Base-by-base conservation (phyloP, 2,888 invertebrate genomes). In the Chloromyia formosa region DNA sequence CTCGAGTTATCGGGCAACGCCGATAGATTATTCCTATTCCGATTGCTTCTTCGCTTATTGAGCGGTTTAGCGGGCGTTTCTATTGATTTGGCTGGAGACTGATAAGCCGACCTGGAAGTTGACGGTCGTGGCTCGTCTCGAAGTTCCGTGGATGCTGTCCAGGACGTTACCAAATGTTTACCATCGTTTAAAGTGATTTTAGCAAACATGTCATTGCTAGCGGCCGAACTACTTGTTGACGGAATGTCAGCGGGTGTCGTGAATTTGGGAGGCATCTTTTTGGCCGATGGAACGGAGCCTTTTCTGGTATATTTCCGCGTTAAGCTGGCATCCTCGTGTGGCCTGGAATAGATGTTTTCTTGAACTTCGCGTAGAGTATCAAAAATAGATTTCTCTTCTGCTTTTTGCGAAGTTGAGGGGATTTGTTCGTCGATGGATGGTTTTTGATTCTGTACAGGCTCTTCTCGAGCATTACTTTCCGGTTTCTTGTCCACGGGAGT, bases 1-100 rank as follows among this genome's bases (percentile, higher is more conserved):
- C 71, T 56, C 1, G 71, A 42, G 35, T 71, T 71, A 20, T 71
- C 40, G 1, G 56, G 71, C 1, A 14, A 3, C 1, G 45, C 22
- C 12, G 35, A n/a, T 7, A 23, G 23, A 45, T 12, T 23, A 42
- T 66, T 69, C 61, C 18, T 45, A 42, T 61, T 68, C n/a, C 22
- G 73, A 58, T 75, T 75, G 49, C 61, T 73, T 61, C 69, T 20
- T 23, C 58, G 53, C 40, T 53, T 69, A 14, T 35, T 56, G 49
- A 53, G 9, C 35, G 27, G 16, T 35, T 16, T 60, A 40, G 35
- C 53, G 14, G 27, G 49, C 5, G 42, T 40, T 60, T 35, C 27
- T 1, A 18, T 18, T 4, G 23, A 5, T 53, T 69, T 69, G 14
- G 12, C 12, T 1, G 49, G 16, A 18, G n/a, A 16, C 42, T n/a